phyloP scores from a whole-genome alignment of 2,797 vertebrate species.

The Alcedo quadribrachys region DNA sequence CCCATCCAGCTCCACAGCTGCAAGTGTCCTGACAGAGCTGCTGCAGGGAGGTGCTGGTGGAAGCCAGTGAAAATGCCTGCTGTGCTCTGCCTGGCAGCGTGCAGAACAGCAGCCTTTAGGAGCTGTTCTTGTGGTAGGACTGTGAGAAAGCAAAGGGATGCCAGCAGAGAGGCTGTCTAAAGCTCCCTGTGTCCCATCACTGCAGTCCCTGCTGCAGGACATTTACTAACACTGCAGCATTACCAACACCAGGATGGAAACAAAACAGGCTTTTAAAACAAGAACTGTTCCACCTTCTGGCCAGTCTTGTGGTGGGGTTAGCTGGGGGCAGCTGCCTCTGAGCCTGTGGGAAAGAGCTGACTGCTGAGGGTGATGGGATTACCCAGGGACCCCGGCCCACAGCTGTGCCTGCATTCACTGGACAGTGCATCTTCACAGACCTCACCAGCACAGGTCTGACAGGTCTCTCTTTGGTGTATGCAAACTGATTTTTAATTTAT shows the following conservation, averaged over 20 bases:
- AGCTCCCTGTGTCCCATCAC: too few relatives aligned
- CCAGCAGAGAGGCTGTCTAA: too few relatives aligned
- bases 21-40: background rate
- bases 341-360: too few relatives aligned
- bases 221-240: too few relatives aligned
- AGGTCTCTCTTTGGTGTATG: background rate
- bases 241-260: too few relatives aligned
- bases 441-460: background rate
- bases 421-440: background rate
- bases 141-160: too few relatives aligned
- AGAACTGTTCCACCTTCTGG: too few relatives aligned
- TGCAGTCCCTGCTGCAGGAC: too few relatives aligned
- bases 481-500: background rate
- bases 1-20: conserved; percentile 25
- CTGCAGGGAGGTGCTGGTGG: background rate
- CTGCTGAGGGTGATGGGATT: too few relatives aligned
- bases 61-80: background rate
- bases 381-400: background rate
- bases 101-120: background rate
- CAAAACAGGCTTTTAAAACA: too few relatives aligned
- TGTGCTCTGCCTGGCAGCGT: background rate
- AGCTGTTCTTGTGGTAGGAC: background rate
- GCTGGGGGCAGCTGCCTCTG: too few relatives aligned
- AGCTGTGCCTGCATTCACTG: rapidly evolving
- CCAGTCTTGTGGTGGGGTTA: too few relatives aligned